phyloP scores from a whole-genome alignment of 2,888 invertebrate species.

The Scaeva pyrastri region DNA sequence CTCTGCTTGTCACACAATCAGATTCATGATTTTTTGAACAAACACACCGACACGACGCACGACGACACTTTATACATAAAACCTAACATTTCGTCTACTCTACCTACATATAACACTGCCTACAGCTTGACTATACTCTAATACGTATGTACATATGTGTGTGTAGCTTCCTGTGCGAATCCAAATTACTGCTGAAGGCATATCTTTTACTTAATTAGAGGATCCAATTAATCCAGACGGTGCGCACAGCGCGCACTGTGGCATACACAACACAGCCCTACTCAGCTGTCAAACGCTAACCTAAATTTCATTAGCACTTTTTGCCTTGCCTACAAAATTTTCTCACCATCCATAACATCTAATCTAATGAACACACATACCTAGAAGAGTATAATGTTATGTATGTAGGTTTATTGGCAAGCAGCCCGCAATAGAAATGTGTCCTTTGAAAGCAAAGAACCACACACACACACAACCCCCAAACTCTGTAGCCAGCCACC shows the following conservation, averaged over 20 bases:
- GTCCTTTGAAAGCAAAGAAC: background rate
- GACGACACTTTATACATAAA: background rate
- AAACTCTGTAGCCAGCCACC: too few relatives aligned
- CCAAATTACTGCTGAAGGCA: conserved; percentile 26
- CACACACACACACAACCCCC: too few relatives aligned
- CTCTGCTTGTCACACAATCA: conserved; percentile 16
- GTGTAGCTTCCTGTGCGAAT: background rate
- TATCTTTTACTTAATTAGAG: conserved; percentile 29
- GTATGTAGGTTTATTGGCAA: background rate
- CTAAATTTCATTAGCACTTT: conserved; percentile 44
- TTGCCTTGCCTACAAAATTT: conserved; percentile 2
- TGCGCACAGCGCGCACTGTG: background rate
- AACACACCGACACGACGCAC: too few relatives aligned
- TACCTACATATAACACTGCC: background rate
- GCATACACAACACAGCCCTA: conserved; percentile 7
- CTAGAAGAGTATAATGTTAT: background rate
- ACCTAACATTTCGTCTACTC: background rate
- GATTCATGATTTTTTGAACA: conserved; percentile 10
- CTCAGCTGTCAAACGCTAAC: conserved; percentile 46
- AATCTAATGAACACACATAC: too few relatives aligned
- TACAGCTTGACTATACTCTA: too few relatives aligned
- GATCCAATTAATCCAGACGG: conserved; percentile 40
- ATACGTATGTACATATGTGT: too few relatives aligned
- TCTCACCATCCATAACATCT: conserved; percentile 14
- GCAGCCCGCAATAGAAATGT: conserved; percentile 3